A percentile compares a stretch with the other conserved stretches of the same genome.
Conservation (phyloP, 2,888 invertebrate species). For the Automeris io region DNA sequence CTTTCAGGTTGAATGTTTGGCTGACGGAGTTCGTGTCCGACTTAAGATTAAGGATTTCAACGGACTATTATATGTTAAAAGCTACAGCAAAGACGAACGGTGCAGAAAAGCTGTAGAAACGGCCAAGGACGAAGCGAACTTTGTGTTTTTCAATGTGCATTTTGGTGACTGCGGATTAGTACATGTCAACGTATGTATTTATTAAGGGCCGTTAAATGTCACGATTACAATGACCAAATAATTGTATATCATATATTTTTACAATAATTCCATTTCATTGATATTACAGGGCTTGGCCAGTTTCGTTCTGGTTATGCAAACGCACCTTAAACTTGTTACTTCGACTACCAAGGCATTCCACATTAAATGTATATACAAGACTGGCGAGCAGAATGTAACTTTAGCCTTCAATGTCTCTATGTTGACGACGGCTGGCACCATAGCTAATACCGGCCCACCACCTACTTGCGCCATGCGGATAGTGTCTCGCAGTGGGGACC, state of each 20-base stretch:
- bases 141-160: slow-evolving; percentile 90
- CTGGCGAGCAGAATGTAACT: slow-evolving; percentile 94
- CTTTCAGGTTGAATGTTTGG: slow-evolving; percentile 86
- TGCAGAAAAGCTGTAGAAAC: slow-evolving; percentile 89
- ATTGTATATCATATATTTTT: neutral
- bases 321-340: slow-evolving; percentile 96
- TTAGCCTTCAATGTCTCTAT: slow-evolving; percentile 96
- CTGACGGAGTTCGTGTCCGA: slow-evolving; percentile 93
- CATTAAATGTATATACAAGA: slow-evolving; percentile 96
- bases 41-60: slow-evolving; percentile 89
- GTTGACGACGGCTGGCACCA: slow-evolving; percentile 96
- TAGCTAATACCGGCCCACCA: slow-evolving; percentile 96
- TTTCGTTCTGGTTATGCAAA: slow-evolving; percentile 95
- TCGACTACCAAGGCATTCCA: slow-evolving; percentile 97
- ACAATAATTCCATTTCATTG: slow-evolving; percentile 10
- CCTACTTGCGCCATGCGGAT: slow-evolving; percentile 95
- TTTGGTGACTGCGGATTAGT: slow-evolving; percentile 95
- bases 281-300: slow-evolving; percentile 88
- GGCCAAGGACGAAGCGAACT: slow-evolving; percentile 81
- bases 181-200: slow-evolving; percentile 86
- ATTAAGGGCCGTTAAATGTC: neutral
- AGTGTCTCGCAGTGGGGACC: slow-evolving; percentile 89
- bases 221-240: neutral
- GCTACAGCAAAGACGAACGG: slow-evolving; percentile 94
- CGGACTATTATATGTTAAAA: slow-evolving; percentile 94